These are phyloP conservation scores for Euplagia quadripunctaria DNA, from an alignment of 2,888 invertebrate genomes.

Conservation along the genomic window DNA sequence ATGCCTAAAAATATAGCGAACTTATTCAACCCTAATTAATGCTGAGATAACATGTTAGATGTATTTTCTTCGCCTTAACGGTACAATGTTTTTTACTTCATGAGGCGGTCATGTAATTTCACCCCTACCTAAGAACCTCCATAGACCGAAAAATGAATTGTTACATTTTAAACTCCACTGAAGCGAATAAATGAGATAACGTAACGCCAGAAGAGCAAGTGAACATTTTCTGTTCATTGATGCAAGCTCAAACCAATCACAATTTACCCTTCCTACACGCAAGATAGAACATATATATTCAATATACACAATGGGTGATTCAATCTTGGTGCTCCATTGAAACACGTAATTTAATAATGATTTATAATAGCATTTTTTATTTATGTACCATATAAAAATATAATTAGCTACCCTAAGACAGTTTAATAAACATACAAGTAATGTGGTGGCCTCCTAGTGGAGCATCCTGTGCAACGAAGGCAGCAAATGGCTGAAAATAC, in stretches of 20 bases:
- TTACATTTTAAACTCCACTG: conserved; percentile 21
- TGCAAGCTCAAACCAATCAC: conserved; percentile 17
- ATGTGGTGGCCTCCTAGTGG: too few relatives aligned
- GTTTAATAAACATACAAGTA: too few relatives aligned
- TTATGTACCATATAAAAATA: background rate
- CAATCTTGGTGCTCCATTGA: background rate
- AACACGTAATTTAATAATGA: background rate
- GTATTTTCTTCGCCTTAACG: background rate
- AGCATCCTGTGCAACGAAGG: too few relatives aligned
- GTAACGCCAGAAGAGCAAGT: conserved; percentile 13
- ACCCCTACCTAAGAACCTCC: background rate
- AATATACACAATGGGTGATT: background rate
- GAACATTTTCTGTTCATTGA: conserved; percentile 22
- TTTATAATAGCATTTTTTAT: background rate
- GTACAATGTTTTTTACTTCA: background rate
- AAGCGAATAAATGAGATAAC: conserved; percentile 22
- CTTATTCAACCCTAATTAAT: too few relatives aligned
- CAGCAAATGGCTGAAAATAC: too few relatives aligned
- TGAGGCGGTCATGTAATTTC: background rate
- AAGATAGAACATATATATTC: background rate
- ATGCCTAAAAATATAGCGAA: background rate
- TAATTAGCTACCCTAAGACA: background rate
- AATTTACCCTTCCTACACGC: background rate
- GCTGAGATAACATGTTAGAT: background rate
- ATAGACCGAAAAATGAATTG: conserved; percentile 13